These are phyloP conservation scores for Nasonia oneida DNA, from an alignment of 2,888 invertebrate genomes.

Conservation along the genomic window DNA sequence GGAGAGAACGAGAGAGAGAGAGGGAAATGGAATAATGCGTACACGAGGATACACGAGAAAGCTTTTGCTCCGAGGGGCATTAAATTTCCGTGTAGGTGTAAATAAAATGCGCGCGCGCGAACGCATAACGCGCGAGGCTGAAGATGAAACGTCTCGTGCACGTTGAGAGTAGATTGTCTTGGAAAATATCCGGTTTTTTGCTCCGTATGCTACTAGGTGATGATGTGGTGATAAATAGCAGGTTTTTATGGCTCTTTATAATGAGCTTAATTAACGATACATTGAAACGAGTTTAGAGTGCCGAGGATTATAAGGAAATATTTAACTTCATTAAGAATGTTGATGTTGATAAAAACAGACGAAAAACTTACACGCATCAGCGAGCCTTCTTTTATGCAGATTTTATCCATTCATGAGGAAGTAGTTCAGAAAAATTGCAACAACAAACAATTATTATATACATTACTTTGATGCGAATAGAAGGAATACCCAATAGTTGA, in stretches of 20 bases:
- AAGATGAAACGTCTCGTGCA: not conserved
- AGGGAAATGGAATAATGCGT: not conserved
- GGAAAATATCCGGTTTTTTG: not conserved
- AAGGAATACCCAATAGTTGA: not conserved
- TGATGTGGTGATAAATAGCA: not conserved
- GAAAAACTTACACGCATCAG: no score
- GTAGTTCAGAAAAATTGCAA: not conserved
- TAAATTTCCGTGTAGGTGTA: not conserved
- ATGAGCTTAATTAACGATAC: not conserved
- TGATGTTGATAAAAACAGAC: no score
- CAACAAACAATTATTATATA: not conserved
- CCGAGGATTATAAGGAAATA: not conserved
- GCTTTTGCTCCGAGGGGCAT: slow-evolving; percentile 13
- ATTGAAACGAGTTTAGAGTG: not conserved
- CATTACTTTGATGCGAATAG: not conserved
- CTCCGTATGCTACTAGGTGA: not conserved
- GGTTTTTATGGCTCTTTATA: not conserved
- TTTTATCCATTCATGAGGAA: not conserved
- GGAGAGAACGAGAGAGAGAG: not conserved
- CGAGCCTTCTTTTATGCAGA: no score
- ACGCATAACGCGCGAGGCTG: not conserved
- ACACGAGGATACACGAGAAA: not conserved
- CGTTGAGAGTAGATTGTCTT: not conserved
- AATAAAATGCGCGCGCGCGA: slow-evolving; percentile 2
- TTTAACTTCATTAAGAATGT: not conserved